Conservation (phyloP, 92 coral and sea anemone species). For the Parazoanthus darwini region DNA sequence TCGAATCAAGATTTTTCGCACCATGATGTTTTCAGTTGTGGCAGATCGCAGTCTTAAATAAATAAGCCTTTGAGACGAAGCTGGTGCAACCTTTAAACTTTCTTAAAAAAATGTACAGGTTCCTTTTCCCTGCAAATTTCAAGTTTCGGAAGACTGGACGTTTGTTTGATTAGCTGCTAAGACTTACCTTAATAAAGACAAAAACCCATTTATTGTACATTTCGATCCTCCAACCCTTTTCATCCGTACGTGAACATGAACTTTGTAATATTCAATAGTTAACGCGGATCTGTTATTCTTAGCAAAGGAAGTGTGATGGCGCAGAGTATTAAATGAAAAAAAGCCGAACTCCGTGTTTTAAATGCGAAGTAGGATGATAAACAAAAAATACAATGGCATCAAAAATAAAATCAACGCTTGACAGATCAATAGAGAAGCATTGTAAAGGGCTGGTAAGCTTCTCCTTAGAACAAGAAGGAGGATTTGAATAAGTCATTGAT, state of each 20-base stretch:
- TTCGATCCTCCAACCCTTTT: neutral
- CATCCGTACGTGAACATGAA: neutral
- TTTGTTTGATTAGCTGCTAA: conserved; percentile 1
- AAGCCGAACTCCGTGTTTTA: neutral
- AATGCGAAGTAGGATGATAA: neutral
- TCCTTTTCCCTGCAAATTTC: neutral
- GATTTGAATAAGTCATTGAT: neutral
- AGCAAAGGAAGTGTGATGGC: neutral
- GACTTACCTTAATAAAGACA: neutral
- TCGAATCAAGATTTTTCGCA: neutral
- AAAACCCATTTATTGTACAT: neutral
- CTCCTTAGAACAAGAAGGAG: neutral
- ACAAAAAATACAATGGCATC: neutral
- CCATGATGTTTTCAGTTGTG: neutral
- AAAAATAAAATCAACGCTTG: neutral
- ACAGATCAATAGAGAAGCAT: neutral
- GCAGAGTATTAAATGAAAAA: neutral
- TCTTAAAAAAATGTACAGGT: neutral
- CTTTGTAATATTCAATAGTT: neutral
- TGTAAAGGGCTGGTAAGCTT: neutral
- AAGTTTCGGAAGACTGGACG: neutral
- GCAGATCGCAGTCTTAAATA: neutral
- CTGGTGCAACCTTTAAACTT: neutral
- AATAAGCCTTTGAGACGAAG: neutral
- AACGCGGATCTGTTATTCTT: conserved; percentile 1